Evolutionary conservation across 2,113 vertebrate species (phyloP), one percentile per base, ranked within the genome.

Genomic region (Notothenia rossii): DNA sequence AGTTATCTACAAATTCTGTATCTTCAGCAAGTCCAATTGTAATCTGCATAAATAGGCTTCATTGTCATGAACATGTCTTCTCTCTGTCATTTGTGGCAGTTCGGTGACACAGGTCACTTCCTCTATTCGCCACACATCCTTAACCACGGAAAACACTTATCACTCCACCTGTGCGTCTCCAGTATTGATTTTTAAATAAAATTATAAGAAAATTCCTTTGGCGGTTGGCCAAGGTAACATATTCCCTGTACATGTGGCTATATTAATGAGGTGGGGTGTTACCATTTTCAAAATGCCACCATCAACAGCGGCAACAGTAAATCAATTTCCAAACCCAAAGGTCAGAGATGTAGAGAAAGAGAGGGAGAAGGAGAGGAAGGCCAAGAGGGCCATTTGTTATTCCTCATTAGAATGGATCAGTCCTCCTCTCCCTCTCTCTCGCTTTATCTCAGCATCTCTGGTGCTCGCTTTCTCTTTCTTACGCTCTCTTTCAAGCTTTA

Each of bases 231-330:
- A 77, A 76, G 83, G 89, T 81, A 88, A 87, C 84, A 82, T 78
- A 90, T 92, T 91, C 88, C 81, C 77, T 64, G 81, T 86, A 87
- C 88, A 93, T 90, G 88, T 86, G 83, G 86, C 88, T 88, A 76
- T 92, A 93, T 95, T 95, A 95, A 95, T 93, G 90, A 95, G 92
- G 85, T 80, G 78, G 82, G 90, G 91, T 92, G 91, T 92, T 93
- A 94, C 91, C 93, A 93, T 94, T 93, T 94, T 93, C 89, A 89
- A 95, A 95, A 95, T 95, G 94, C 94, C 95, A 95, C 85, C 89
- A 7, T 94, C 88, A 93, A 91, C 93, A 75, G 91, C 79, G 77
- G 91, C 89, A 93, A 92, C 92, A 91, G 94, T 95, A 95, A 94
- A 95, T 95, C 94, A 95, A 94, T 95, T 93, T 92, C 82, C 88